phyloP scores from a whole-genome alignment of 2,113 vertebrate genomes.

The Cebidichthys violaceus region DNA sequence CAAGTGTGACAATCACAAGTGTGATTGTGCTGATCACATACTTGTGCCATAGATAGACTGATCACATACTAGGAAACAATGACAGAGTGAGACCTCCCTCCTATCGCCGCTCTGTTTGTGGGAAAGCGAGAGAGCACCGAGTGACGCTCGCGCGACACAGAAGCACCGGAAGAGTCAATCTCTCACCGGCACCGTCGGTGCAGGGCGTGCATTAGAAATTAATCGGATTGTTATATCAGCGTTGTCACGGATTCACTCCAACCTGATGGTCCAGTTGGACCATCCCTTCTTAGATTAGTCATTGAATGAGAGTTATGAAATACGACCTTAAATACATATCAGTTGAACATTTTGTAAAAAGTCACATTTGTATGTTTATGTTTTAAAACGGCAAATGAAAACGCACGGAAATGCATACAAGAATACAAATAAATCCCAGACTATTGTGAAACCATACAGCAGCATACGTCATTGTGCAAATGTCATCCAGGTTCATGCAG shows the following conservation, averaged over 20 bases:
- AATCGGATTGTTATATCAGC: neutral
- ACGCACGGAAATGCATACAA: neutral
- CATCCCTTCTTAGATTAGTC: neutral
- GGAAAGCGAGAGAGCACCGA: slow-evolving; percentile 1
- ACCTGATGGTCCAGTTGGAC: neutral
- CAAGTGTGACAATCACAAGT: too few species aligned
- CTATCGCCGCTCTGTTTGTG: neutral
- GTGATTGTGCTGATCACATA: too few species aligned
- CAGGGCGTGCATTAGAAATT: neutral
- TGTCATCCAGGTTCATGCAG: neutral
- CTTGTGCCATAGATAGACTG: too few species aligned
- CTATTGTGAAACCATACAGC: neutral
- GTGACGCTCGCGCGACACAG: slow-evolving; percentile 18
- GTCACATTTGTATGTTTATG: neutral
- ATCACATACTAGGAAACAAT: neutral
- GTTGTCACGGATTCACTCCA: neutral
- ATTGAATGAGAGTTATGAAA: neutral
- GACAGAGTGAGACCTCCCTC: slow-evolving; percentile 60
- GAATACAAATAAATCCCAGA: neutral
- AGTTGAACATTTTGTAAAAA: neutral
- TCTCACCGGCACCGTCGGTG: neutral
- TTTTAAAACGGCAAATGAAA: neutral
- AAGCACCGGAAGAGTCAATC: neutral
- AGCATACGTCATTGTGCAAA: neutral
- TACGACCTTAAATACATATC: too few species aligned